Evolutionary conservation across 2,888 invertebrate genomes (phyloP).

Genomic region (Orchesella flavescens): DNA sequence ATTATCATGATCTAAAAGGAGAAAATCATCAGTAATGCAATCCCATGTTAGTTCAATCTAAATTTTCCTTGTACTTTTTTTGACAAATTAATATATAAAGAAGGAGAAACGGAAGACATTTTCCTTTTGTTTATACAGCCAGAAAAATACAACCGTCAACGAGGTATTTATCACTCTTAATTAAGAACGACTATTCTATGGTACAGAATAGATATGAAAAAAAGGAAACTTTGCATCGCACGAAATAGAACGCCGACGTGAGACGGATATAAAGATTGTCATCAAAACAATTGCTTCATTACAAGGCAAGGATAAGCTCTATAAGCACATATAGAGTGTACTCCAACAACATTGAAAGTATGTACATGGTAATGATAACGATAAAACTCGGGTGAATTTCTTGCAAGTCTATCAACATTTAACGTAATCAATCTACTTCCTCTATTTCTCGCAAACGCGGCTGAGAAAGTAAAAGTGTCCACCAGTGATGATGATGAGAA

Average conservation of each 20-base stretch:
- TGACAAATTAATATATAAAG: neutral
- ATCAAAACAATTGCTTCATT: constrained; percentile 42
- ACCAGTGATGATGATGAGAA: neutral
- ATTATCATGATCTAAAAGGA: too few species aligned
- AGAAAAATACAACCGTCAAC: constrained; percentile 17
- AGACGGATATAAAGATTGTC: constrained; percentile 52
- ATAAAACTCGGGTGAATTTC: neutral
- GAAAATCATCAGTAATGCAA: too few species aligned
- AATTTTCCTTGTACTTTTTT: neutral
- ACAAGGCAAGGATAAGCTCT: neutral
- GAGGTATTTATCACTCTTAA: constrained; percentile 49
- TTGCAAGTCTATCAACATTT: neutral
- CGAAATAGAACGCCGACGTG: constrained; percentile 14
- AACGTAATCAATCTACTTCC: neutral
- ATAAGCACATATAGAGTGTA: neutral
- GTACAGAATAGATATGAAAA: constrained; percentile 31
- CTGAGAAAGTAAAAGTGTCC: constrained; percentile 5
- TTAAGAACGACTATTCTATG: constrained; percentile 26
- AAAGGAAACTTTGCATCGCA: constrained; percentile 8
- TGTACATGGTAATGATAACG: neutral
- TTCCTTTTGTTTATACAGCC: constrained; percentile 14
- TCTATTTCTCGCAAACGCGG: neutral
- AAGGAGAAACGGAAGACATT: constrained; percentile 6
- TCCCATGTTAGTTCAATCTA: too few species aligned
- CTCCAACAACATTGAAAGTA: neutral